Evolutionary conservation across 1,140 invertebrate species (phyloP).

Genomic region (Chrysoperla carnea): DNA sequence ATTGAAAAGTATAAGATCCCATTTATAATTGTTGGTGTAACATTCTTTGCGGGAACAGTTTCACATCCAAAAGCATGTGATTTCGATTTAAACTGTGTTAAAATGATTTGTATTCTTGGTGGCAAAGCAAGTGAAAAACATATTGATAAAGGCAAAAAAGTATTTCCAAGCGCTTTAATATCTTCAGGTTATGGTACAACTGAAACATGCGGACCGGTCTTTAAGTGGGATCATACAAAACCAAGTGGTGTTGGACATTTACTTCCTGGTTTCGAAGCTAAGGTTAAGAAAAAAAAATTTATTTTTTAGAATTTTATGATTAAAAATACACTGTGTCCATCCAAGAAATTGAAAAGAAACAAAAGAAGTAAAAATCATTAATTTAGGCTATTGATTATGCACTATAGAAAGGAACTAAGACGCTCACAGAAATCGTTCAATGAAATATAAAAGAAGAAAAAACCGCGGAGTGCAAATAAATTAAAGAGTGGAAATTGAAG

Average conservation of each 20-base stretch:
- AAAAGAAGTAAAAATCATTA: no score
- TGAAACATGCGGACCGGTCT: slow-evolving; percentile 15
- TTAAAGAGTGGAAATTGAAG: no score
- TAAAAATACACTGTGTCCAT: no score
- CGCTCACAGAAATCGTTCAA: no score
- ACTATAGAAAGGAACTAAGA: no score
- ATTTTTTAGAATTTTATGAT: no score
- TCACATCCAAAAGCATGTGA: slow-evolving; percentile 15
- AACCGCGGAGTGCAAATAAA: no score
- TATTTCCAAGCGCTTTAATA: slow-evolving; percentile 17
- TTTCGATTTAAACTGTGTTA: slow-evolving; percentile 20
- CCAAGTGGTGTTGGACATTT: slow-evolving; percentile 19
- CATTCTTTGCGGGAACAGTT: slow-evolving; percentile 16
- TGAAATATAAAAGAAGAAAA: no score
- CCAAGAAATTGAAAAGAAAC: no score
- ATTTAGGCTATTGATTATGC: no score
- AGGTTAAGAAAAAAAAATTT: slow-evolving; percentile 19
- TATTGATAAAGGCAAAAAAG: slow-evolving; percentile 14
- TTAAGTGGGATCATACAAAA: slow-evolving; percentile 9
- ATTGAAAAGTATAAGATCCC: slow-evolving; percentile 25
- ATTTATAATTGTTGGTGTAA: slow-evolving; percentile 12
- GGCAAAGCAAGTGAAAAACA: slow-evolving; percentile 15
- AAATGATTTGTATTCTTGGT: slow-evolving; percentile 19
- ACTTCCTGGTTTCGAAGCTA: slow-evolving; percentile 17
- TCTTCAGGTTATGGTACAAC: slow-evolving; percentile 25